Evolutionary conservation across 2,888 invertebrate genomes (phyloP).

Genomic region (Allacma fusca): DNA sequence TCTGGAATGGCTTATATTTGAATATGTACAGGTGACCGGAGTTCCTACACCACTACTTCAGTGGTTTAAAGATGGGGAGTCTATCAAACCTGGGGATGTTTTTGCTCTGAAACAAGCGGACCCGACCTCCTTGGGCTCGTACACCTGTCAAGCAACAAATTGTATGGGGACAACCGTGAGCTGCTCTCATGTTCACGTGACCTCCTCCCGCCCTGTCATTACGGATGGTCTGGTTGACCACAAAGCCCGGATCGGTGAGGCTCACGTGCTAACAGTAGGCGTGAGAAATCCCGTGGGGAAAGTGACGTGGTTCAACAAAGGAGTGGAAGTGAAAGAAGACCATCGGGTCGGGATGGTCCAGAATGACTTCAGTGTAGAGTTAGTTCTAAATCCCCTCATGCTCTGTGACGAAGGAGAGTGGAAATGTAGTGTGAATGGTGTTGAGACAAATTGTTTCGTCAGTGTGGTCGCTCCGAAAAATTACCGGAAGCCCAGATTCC

Average conservation of each 20-base stretch:
- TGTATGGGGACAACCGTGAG: slow-evolving; percentile 72
- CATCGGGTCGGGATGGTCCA: slow-evolving; percentile 62
- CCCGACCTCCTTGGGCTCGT: slow-evolving; percentile 82
- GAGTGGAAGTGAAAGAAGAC: slow-evolving; percentile 81
- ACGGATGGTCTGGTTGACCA: slow-evolving; percentile 77
- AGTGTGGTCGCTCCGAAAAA: slow-evolving; percentile 82
- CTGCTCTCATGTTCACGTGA: slow-evolving; percentile 43
- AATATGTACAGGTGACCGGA: slow-evolving; percentile 84
- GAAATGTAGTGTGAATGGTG: slow-evolving; percentile 84
- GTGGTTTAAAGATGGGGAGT: slow-evolving; percentile 85
- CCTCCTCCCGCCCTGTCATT: slow-evolving; percentile 72
- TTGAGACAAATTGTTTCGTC: slow-evolving; percentile 64
- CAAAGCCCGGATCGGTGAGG: slow-evolving; percentile 80
- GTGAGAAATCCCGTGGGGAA: slow-evolving; percentile 75
- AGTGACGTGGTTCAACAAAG: slow-evolving; percentile 81
- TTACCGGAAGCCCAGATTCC: slow-evolving; percentile 86
- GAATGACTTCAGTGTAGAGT: slow-evolving; percentile 41
- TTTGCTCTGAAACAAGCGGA: slow-evolving; percentile 87
- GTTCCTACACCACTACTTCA: slow-evolving; percentile 82
- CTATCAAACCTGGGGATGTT: slow-evolving; percentile 88
- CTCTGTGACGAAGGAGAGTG: slow-evolving; percentile 86
- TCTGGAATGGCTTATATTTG: slow-evolving; percentile 19
- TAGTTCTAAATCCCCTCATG: slow-evolving; percentile 79
- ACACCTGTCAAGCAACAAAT: slow-evolving; percentile 86
- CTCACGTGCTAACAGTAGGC: slow-evolving; percentile 69